Conservation (phyloP, 2,888 invertebrate species). For the Ernsta delagoae region DNA sequence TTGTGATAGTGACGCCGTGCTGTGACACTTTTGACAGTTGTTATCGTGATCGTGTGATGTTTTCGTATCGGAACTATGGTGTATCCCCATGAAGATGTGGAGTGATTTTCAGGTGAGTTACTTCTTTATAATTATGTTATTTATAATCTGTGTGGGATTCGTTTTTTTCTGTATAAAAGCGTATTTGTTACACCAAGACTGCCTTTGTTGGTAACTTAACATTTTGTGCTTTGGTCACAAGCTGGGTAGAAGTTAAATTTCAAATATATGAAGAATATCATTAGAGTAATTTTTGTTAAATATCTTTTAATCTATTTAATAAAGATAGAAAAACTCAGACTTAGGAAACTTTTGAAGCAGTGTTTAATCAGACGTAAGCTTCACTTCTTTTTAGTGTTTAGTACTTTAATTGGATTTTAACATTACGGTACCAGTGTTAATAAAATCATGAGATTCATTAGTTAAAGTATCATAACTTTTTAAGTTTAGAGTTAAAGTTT, state of each 20-base stretch:
- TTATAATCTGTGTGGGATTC: conserved; percentile 8
- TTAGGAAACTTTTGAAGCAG: not conserved
- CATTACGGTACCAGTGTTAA: too few species aligned
- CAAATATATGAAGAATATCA: not conserved
- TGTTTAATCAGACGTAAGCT: not conserved
- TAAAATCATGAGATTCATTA: too few species aligned
- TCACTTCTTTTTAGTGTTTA: not conserved
- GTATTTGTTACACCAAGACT: conserved; percentile 3
- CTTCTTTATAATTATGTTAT: conserved; percentile 6
- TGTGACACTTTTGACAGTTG: conserved; percentile 81
- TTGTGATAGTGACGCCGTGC: conserved; percentile 73
- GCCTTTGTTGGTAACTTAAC: conserved; percentile 28
- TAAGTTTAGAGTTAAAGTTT: not conserved
- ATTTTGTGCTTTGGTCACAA: conserved; percentile 29
- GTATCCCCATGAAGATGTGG: conserved; percentile 85
- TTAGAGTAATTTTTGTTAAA: too few species aligned
- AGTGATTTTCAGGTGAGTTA: conserved; percentile 82
- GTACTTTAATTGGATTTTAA: too few species aligned
- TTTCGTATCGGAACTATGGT: conserved; percentile 84
- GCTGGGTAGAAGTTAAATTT: conserved; percentile 32
- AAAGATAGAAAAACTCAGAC: too few species aligned
- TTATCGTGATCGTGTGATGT: conserved; percentile 84
- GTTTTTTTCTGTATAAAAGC: conserved; percentile 11
- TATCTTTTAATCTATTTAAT: too few species aligned
- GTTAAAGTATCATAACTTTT: too few species aligned